A percentile compares a stretch with the other conserved stretches of the same genome.
Conservation (phyloP, 2,888 invertebrate species). For the Thalpophila matura region DNA sequence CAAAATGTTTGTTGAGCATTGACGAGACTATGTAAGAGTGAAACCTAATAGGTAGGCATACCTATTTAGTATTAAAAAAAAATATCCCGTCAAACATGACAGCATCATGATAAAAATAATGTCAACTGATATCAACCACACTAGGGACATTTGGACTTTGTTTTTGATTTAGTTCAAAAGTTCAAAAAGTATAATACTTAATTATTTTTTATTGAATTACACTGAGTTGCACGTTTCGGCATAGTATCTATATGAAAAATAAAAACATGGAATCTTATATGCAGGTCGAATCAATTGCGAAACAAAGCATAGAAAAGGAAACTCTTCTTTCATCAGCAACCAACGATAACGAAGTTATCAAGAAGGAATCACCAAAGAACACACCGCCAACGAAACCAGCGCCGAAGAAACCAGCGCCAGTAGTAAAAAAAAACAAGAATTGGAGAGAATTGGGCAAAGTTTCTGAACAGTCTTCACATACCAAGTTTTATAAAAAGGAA, state of each 20-base stretch:
- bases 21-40: too few relatives aligned
- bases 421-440: neutral
- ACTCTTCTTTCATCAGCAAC: neutral
- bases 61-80: too few relatives aligned
- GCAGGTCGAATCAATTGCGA: neutral
- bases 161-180: too few relatives aligned
- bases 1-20: too few relatives aligned
- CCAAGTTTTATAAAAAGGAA: constrained; percentile 73
- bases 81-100: too few relatives aligned
- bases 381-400: neutral
- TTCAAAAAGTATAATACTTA: too few relatives aligned
- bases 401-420: neutral
- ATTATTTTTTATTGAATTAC: too few relatives aligned
- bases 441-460: constrained; percentile 54
- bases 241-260: neutral
- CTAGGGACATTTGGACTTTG: too few relatives aligned
- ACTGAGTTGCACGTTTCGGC: neutral
- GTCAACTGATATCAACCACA: too few relatives aligned
- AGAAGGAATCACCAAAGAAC: constrained; percentile 1
- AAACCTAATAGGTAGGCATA: too few relatives aligned
- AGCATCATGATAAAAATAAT: too few relatives aligned
- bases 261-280: constrained; percentile 8
- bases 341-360: neutral
- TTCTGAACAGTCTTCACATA: constrained; percentile 71
- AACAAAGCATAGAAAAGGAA: neutral